phyloP scores from a whole-genome alignment of 2,888 invertebrate species.

The Hymenopus coronatus region DNA sequence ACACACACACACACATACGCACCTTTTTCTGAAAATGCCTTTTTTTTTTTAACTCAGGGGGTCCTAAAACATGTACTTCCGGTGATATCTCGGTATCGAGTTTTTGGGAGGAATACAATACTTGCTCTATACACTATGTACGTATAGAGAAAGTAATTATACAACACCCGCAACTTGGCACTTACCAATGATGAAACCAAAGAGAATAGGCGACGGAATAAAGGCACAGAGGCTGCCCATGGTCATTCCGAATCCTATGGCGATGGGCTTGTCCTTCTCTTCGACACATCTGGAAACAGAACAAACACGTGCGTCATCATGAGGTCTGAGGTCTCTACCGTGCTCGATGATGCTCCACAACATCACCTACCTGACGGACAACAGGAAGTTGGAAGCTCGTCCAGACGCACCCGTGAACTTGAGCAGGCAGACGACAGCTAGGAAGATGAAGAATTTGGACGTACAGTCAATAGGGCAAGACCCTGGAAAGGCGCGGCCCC shows the following conservation, averaged over 20 bases:
- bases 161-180: not conserved
- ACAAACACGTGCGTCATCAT: not conserved
- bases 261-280: conserved; percentile 68
- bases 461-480: conserved; percentile 58
- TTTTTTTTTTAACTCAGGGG: no score
- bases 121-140: no score
- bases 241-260: conserved; percentile 67
- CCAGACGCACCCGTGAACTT: conserved; percentile 61
- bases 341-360: not conserved
- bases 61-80: no score
- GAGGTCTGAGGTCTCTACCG: not conserved
- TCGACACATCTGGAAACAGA: conserved; percentile 58
- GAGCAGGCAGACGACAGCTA: conserved; percentile 54
- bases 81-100: no score
- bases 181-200: conserved; percentile 67
- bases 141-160: no score
- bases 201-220: conserved; percentile 73
- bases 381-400: conserved; percentile 60
- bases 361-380: conserved; percentile 53
- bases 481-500: conserved; percentile 50
- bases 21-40: no score
- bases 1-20: not conserved
- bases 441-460: conserved; percentile 54
- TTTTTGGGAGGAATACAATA: no score
- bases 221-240: conserved; percentile 69